phyloP scores from a whole-genome alignment of 2,797 vertebrate species.

The Rhynchonycteris naso region DNA sequence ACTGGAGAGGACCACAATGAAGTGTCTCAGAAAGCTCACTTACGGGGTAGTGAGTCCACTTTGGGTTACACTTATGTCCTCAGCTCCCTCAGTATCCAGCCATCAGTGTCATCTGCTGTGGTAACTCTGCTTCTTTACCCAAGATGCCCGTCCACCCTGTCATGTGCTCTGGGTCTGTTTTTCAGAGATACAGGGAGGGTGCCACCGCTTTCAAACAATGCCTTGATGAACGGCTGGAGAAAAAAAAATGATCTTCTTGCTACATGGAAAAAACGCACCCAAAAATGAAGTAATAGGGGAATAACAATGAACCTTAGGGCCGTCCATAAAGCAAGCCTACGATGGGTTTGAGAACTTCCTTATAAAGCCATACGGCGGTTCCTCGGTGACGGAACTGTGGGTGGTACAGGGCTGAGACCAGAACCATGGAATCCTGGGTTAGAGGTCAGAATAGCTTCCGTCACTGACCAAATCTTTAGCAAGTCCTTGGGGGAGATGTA shows the following conservation, averaged over 20 bases:
- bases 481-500: conserved; percentile 6
- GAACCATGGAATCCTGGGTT: conserved; percentile 59
- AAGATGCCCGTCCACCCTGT: not conserved
- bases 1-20: not conserved
- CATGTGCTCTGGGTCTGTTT: not conserved
- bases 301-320: conserved; percentile 62
- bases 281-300: conserved; percentile 71
- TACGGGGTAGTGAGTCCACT: not conserved
- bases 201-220: conserved; percentile 16
- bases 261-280: conserved; percentile 49
- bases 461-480: conserved; percentile 41
- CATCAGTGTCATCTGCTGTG: fast-evolving
- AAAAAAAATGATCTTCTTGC: conserved; percentile 55
- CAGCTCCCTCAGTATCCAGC: not conserved
- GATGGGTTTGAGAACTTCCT: conserved; percentile 70
- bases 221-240: conserved; percentile 32
- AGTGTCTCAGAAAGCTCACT: not conserved
- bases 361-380: conserved; percentile 70
- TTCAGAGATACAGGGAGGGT: not conserved
- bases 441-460: conserved; percentile 50
- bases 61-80: not conserved
- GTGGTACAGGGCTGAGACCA: conserved; percentile 59
- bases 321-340: conserved; percentile 55
- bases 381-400: conserved; percentile 52
- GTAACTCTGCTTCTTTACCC: not conserved